Evolutionary conservation across 1,140 invertebrate species (phyloP).

Genomic region (Branchinecta lynchi): DNA sequence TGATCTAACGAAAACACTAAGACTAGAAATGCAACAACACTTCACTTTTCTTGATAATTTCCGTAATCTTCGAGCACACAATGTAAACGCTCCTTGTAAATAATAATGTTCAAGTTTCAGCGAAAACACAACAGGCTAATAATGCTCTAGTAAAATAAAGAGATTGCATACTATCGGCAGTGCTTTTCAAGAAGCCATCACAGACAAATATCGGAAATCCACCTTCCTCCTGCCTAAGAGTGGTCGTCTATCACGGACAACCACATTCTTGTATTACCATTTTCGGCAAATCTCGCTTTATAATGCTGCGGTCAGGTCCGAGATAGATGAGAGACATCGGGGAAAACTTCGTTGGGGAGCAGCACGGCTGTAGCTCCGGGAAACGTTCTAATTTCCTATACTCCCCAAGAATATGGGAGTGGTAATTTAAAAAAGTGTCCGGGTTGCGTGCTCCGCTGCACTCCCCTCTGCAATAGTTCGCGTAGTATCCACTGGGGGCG

Average conservation of each 20-base stretch:
- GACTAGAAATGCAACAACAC: too few species aligned
- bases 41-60: too few species aligned
- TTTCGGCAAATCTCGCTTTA: slow-evolving; percentile 82
- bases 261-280: slow-evolving; percentile 94
- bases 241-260: slow-evolving; percentile 45
- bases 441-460: slow-evolving; percentile 56
- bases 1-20: too few species aligned
- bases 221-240: too few species aligned
- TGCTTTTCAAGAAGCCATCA: neutral
- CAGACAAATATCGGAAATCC: neutral
- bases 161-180: too few species aligned
- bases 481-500: slow-evolving; percentile 65
- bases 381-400: slow-evolving; percentile 53
- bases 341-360: slow-evolving; percentile 81
- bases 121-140: too few species aligned
- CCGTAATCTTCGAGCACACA: too few species aligned
- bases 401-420: slow-evolving; percentile 76
- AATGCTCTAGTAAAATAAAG: too few species aligned
- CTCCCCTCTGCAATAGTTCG: slow-evolving; percentile 84
- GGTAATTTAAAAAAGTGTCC: slow-evolving; percentile 67
- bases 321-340: slow-evolving; percentile 87
- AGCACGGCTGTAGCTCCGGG: slow-evolving; percentile 68
- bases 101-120: too few species aligned
- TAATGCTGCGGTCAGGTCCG: slow-evolving; percentile 72
- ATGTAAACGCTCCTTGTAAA: too few species aligned